Conservation (phyloP, 2,888 invertebrate genomes). For the Norana najaformis region DNA sequence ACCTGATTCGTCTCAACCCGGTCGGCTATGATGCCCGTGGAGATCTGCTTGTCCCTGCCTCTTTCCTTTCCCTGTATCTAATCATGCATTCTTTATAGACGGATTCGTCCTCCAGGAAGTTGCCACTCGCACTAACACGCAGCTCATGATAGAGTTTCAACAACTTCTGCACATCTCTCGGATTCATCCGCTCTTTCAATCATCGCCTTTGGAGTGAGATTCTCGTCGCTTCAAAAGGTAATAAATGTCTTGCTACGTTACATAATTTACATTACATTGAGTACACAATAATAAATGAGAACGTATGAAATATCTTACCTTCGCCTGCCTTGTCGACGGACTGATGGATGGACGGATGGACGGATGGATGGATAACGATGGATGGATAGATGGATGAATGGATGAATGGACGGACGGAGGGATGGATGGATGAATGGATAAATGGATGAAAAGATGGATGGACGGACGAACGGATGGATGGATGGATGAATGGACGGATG, state of each 20-base stretch:
- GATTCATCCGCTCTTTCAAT: background rate
- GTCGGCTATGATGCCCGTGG: too few species aligned
- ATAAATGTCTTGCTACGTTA: background rate
- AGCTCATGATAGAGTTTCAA: too few species aligned
- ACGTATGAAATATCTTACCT: background rate
- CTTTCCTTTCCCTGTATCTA: background rate
- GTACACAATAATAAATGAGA: background rate
- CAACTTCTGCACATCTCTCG: background rate
- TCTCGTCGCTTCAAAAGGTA: too few species aligned
- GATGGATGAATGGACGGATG: too few species aligned
- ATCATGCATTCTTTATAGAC: too few species aligned
- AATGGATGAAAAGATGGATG: background rate
- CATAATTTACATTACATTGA: background rate
- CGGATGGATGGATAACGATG: too few species aligned
- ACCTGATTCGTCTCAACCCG: background rate
- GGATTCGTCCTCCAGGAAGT: background rate
- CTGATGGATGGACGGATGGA: background rate
- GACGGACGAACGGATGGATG: too few species aligned
- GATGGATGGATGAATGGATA: background rate
- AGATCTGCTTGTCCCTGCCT: background rate
- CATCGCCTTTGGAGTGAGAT: background rate
- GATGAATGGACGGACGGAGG: background rate
- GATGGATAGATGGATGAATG: background rate
- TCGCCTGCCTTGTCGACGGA: background rate
- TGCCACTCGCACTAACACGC: background rate